Conservation (phyloP, 1,140 invertebrate species). For the Zelostemma sp. region DNA sequence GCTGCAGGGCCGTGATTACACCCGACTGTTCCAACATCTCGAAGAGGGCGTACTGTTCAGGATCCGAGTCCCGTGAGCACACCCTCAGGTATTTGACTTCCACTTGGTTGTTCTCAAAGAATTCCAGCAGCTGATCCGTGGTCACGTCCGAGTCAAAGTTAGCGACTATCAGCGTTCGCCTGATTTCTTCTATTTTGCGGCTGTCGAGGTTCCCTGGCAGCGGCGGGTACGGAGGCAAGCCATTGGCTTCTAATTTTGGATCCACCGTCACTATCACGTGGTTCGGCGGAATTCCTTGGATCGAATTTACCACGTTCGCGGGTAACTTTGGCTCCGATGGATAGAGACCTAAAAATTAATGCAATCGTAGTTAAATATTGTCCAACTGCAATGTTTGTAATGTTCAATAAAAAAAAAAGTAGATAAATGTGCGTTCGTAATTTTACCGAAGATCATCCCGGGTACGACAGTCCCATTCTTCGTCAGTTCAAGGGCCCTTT, state of each 20-base stretch:
- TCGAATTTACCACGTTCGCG: conserved; percentile 88
- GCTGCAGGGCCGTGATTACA: conserved; percentile 87
- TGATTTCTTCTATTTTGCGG: conserved; percentile 95
- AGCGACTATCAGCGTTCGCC: conserved; percentile 88
- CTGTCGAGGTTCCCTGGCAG: conserved; percentile 91
- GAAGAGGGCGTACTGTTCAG: conserved; percentile 85
- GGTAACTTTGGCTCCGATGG: conserved; percentile 89
- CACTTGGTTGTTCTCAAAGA: conserved; percentile 84
- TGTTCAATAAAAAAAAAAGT: too few relatives aligned
- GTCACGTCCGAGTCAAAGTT: conserved; percentile 77
- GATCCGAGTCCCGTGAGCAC: conserved; percentile 85
- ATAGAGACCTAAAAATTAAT: conserved; percentile 72
- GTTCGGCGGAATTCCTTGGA: conserved; percentile 86
- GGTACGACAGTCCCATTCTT: conserved; percentile 88
- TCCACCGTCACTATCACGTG: conserved; percentile 90
- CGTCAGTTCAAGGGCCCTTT: conserved; percentile 90
- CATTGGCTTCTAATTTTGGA: conserved; percentile 86
- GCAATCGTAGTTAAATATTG: neutral
- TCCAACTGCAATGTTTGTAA: too few relatives aligned
- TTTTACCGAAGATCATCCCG: too few relatives aligned
- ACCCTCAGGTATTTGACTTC: conserved; percentile 97
- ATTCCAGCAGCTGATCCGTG: conserved; percentile 85
- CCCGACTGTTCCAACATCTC: conserved; percentile 95
- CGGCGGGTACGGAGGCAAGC: conserved; percentile 92
- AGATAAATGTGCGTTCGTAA: too few relatives aligned